Base-by-base conservation (phyloP, 2,797 vertebrate species). In the Rhynchonycteris naso region DNA sequence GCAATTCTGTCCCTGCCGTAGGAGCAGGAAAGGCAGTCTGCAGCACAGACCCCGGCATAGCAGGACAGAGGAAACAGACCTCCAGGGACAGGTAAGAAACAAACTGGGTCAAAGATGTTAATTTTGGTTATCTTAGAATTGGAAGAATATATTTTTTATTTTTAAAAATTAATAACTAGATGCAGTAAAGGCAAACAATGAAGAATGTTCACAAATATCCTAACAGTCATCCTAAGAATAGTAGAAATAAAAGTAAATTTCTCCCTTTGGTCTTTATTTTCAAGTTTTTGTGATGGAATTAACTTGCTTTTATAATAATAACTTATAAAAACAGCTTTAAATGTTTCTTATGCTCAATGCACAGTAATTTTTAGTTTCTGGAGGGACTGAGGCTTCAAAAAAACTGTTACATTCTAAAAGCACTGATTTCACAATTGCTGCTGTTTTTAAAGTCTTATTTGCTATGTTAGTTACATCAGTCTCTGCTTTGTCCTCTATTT, bases 381-480 rank as follows among this genome's bases (percentile, higher is more conserved):
- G 21, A 78, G 63, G 26, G 71, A 93, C 0, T 0, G 0, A 7
- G 30, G n/a, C 38, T 93, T 69, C 33, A 13, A 86, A 30, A 85
- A 74, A 93, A 75, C 5, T 75, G 47, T 16, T 90, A 80, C 35
- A 33, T 89, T 91, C 79, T 86, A 15, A 82, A 93, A 92, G 33
- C 52, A 89, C 1, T 28, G 52, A 79, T 96, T 88, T 96, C 92
- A 93, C 80, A 97, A 93, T 38, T 47, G 19, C 74, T 65, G 52
- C 30, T 88, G 33, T 72, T 86, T 92, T 86, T 58, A 78, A 94
- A 91, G 65, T 76, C 59, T 8, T 84, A 92, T 85, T 93, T 96
- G 74, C 74, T 43, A 65, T 30, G 43, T 71, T 76, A 68, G 52
- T 83, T 91, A 84, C 63, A 68, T 78, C 43, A 86, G 22, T 94